phyloP scores from a whole-genome alignment of 2,888 invertebrate genomes.

The Gymnosoma rotundatum region DNA sequence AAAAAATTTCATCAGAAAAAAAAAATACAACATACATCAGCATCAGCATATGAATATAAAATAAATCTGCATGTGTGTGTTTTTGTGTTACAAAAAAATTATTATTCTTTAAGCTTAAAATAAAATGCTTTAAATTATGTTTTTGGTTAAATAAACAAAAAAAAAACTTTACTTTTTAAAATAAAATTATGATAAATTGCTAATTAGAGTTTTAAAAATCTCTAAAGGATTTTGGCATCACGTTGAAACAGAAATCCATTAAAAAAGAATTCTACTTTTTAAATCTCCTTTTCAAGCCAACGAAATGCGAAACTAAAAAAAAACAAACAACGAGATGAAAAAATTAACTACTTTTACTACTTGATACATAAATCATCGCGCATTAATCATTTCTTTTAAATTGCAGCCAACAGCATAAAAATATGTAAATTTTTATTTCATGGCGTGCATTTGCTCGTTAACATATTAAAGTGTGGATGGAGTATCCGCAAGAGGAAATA shows the following conservation, averaged over 20 bases:
- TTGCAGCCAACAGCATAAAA: constrained; percentile 41
- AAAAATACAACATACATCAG: background rate
- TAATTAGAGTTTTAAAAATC: constrained; percentile 36
- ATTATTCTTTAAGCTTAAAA: background rate
- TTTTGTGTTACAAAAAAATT: background rate
- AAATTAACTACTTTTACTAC: background rate
- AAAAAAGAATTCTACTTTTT: constrained; percentile 16
- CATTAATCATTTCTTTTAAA: constrained; percentile 59
- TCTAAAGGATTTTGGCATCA: constrained; percentile 44
- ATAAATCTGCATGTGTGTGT: background rate
- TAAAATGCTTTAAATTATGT: background rate
- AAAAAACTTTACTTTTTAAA: background rate
- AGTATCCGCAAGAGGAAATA: background rate
- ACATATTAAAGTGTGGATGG: background rate
- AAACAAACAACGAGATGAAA: constrained; percentile 16
- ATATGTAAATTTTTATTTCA: background rate
- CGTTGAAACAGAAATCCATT: background rate
- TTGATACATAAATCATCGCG: constrained; percentile 40
- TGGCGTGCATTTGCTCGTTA: background rate
- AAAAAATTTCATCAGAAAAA: background rate
- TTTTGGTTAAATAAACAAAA: background rate
- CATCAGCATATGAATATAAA: background rate
- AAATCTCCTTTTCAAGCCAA: constrained; percentile 30
- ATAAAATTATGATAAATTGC: constrained; percentile 55
- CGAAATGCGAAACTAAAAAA: constrained; percentile 26